These are phyloP conservation scores for Bombus superbus DNA, from an alignment of 1,140 invertebrate species.

Conservation along the genomic window DNA sequence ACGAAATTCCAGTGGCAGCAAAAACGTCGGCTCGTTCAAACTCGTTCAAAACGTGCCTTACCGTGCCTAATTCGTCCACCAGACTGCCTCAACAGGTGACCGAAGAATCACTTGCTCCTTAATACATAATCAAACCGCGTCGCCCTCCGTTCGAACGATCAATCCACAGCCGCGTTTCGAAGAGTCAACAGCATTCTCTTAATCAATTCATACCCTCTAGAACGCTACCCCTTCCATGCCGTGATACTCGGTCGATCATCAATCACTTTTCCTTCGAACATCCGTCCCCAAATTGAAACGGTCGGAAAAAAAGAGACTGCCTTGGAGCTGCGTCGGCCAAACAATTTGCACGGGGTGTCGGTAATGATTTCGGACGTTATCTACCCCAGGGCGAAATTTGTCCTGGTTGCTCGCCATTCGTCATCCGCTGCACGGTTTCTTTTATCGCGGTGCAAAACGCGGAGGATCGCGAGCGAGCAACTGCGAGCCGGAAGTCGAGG, in stretches of 20 bases:
- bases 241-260: not conserved
- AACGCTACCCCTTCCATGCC: not conserved
- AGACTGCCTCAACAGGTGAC: not conserved
- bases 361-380: constrained; percentile 61
- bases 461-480: constrained; percentile 28
- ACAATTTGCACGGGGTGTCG: constrained; percentile 55
- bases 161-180: not conserved
- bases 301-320: not conserved
- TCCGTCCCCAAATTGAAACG: constrained; percentile 14
- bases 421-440: constrained; percentile 43
- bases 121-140: not conserved
- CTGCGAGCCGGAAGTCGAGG: not conserved
- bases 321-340: constrained; percentile 24
- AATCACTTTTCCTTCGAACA: constrained; percentile 31
- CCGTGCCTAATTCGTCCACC: not conserved
- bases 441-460: constrained; percentile 38
- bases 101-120: not conserved
- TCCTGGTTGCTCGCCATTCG: constrained; percentile 48
- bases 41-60: not conserved
- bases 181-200: constrained; percentile 14
- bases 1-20: no score
- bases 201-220: constrained; percentile 16
- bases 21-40: not conserved
- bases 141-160: not conserved
- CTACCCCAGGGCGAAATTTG: constrained; percentile 63